phyloP scores from a whole-genome alignment of 1,140 invertebrate species.

The Solenopsis fugax region DNA sequence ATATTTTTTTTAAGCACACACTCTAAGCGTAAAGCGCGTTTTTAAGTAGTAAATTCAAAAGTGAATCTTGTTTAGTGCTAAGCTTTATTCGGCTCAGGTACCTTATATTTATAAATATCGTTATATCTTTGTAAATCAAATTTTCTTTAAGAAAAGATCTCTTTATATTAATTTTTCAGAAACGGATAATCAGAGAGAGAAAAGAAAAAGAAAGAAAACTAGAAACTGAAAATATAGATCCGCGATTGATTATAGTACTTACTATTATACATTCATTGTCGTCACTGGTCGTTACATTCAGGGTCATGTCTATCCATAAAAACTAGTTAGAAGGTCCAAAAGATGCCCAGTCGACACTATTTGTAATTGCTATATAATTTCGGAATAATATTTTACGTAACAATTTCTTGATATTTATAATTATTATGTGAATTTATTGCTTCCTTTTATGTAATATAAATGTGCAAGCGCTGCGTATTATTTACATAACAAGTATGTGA shows the following conservation, averaged over 20 bases:
- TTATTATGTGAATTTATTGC: too few relatives aligned
- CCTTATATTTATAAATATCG: neutral
- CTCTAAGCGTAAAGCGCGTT: too few relatives aligned
- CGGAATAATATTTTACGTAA: too few relatives aligned
- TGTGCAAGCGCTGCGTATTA: too few relatives aligned
- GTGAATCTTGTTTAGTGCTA: too few relatives aligned
- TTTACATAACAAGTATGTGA: too few relatives aligned
- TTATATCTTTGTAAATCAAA: neutral
- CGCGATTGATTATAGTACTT: slow-evolving; percentile 28
- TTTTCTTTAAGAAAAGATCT: neutral
- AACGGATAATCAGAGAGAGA: neutral
- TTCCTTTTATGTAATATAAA: too few relatives aligned
- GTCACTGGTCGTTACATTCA: slow-evolving; percentile 44
- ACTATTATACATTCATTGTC: slow-evolving; percentile 54
- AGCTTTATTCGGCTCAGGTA: neutral
- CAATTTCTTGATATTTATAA: too few relatives aligned
- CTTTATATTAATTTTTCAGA: neutral
- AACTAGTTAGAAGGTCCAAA: neutral
- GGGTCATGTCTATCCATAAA: slow-evolving; percentile 6
- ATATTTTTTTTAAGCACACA: too few relatives aligned
- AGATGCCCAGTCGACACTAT: neutral
- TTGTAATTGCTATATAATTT: too few relatives aligned
- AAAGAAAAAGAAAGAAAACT: neutral
- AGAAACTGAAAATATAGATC: neutral
- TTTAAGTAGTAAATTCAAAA: too few relatives aligned